A percentile compares a stretch with the other conserved stretches of the same genome.
Conservation (phyloP, 2,113 vertebrate genomes). For the Lepidothrix coronata region DNA sequence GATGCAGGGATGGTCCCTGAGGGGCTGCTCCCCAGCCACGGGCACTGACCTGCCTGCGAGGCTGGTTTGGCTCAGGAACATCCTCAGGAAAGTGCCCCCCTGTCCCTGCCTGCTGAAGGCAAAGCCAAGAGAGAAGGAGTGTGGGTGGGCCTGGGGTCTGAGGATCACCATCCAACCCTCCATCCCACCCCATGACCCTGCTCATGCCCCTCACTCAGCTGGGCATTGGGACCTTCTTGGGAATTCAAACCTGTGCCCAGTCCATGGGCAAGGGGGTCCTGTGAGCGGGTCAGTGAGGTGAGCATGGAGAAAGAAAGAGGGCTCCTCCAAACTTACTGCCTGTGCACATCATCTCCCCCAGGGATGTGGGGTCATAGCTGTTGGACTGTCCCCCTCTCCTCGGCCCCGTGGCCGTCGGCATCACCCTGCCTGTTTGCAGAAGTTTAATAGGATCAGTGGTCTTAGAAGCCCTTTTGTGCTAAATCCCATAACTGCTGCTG, state of each 20-base stretch:
- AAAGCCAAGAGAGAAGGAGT: not conserved
- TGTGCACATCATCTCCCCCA: rapidly evolving
- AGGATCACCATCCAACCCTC: not conserved
- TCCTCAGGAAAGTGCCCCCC: rapidly evolving
- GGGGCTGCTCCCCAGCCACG: rapidly evolving
- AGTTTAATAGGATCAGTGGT: slow-evolving; percentile 6
- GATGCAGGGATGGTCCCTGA: rapidly evolving
- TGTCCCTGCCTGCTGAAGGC: not conserved
- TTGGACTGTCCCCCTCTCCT: not conserved
- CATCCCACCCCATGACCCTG: rapidly evolving
- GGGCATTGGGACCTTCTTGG: rapidly evolving
- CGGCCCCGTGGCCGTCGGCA: not conserved
- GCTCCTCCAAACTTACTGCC: no score
- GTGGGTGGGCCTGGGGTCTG: not conserved
- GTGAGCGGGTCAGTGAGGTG: rapidly evolving
- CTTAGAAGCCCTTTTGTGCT: not conserved
- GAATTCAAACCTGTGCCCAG: rapidly evolving
- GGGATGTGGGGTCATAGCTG: not conserved
- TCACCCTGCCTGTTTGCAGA: not conserved
- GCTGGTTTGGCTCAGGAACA: not conserved
- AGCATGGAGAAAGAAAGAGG: rapidly evolving
- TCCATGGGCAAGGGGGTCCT: rapidly evolving
- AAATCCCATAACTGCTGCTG: not conserved
- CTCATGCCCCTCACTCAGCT: rapidly evolving
- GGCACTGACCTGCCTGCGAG: rapidly evolving